Base-by-base conservation (phyloP, 2,113 vertebrate species). In the Rhea pennata region DNA sequence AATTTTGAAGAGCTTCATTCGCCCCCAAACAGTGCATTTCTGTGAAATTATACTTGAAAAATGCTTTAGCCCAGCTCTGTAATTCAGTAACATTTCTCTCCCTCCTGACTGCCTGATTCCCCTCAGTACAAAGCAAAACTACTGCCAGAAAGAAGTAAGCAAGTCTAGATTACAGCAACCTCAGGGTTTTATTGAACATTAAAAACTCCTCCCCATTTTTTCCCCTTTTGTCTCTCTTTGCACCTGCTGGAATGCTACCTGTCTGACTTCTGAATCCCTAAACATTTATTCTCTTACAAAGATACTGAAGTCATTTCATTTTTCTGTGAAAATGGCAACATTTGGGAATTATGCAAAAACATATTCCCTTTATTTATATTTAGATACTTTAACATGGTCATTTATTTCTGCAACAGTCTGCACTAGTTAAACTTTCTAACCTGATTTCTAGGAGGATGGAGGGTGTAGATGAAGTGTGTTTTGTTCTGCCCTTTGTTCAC, bases 361-460 rank as follows among this genome's bases (percentile, higher is more conserved):
- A 4, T 5, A 1, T 69, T 69, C 40, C 66, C 42, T 70, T 70
- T 64, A 23, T 11, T 15, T 54, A 2, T 9, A 21, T 36, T 29
- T 72, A 46, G 48, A 6, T 22, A 13, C 7, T 0, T 0, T 39
- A n/a, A 26, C 8, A 3, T 3, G 16, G 7, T 5, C 39, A 5
- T 72, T 62, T 67, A 4, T 5, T 75, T 40, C 31, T 26, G 3
- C 27, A 20, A 7, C 26, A 22, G 31, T 42, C n/a, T 56, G 40
- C 44, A 23, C 16, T 19, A 26, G 20, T 27, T 36, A 40, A 72
- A 33, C 15, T 76, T 84, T 19, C 54, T 33, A 15, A 16, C 17
- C 13, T 65, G n/a, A 7, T 7, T 21, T 13, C 9, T 6, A 3
- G 9, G 17, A 27, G 27, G 36, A 16, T 19, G 48, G 53, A 61